Evolutionary conservation across 2,113 vertebrate genomes (phyloP).

Genomic region (Terrapene triunguis): DNA sequence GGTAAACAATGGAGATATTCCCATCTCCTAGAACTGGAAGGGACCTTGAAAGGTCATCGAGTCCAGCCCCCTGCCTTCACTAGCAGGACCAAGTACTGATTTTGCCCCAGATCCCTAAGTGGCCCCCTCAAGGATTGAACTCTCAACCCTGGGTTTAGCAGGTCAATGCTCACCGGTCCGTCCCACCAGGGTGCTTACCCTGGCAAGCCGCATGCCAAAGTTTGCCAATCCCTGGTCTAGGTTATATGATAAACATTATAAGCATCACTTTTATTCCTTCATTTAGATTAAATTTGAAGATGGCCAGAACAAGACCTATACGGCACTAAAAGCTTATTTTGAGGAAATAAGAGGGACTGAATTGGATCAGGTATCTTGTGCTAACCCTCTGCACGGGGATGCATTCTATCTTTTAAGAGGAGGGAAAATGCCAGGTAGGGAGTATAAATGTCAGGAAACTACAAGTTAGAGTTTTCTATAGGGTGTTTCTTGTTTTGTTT

Average conservation of each 20-base stretch:
- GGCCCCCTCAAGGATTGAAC: too few species aligned
- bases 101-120: too few species aligned
- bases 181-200: too few species aligned
- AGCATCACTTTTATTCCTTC: not conserved
- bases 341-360: not conserved
- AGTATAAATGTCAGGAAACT: not conserved
- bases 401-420: not conserved
- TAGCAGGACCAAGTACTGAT: too few species aligned
- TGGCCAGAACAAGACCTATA: not conserved
- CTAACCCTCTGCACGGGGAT: not conserved
- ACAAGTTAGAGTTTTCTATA: not conserved
- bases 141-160: too few species aligned
- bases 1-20: too few species aligned
- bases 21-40: too few species aligned
- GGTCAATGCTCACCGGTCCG: too few species aligned
- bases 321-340: not conserved
- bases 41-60: too few species aligned
- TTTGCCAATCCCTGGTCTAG: not conserved
- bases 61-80: too few species aligned
- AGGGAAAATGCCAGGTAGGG: not conserved
- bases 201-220: too few species aligned
- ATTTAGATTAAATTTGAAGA: not conserved
- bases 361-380: not conserved
- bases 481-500: not conserved
- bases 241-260: not conserved